Conservation (phyloP, 2,888 invertebrate species). For the Heliothis peltigera region DNA sequence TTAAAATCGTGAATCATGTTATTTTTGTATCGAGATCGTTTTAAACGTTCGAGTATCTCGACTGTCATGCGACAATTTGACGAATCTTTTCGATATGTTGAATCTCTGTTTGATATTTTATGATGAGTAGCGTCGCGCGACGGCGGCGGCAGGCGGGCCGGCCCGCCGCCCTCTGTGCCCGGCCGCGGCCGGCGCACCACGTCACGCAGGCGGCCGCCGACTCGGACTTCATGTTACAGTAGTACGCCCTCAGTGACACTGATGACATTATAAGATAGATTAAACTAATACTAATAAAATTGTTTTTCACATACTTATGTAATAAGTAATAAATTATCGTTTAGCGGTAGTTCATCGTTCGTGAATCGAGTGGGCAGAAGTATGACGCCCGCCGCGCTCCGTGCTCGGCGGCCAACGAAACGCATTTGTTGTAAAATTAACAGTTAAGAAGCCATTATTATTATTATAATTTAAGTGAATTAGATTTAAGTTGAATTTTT, state of each 20-base stretch:
- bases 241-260: constrained; percentile 76
- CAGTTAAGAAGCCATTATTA: constrained; percentile 89
- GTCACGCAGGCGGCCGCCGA: constrained; percentile 68
- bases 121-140: constrained; percentile 44
- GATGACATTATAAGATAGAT: constrained; percentile 79
- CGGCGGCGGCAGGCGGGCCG: constrained; percentile 29
- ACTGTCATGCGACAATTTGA: constrained; percentile 67
- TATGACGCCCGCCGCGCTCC: constrained; percentile 78
- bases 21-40: constrained; percentile 85
- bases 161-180: constrained; percentile 13
- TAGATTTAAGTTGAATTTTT: constrained; percentile 89
- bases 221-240: constrained; percentile 70
- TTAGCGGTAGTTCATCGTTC: constrained; percentile 83
- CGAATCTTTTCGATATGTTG: constrained; percentile 68
- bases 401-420: constrained; percentile 87
- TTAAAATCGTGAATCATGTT: constrained; percentile 83
- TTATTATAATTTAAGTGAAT: constrained; percentile 88
- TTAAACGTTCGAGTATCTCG: constrained; percentile 71
- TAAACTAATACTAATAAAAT: constrained; percentile 80
- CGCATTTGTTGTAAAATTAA: constrained; percentile 89
- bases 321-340: constrained; percentile 86
- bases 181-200: constrained; percentile 49
- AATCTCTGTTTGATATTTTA: constrained; percentile 61
- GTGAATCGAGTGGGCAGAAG: constrained; percentile 75
- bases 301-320: constrained; percentile 88